phyloP scores from a whole-genome alignment of 2,113 vertebrate species.

The Buteo buteo region DNA sequence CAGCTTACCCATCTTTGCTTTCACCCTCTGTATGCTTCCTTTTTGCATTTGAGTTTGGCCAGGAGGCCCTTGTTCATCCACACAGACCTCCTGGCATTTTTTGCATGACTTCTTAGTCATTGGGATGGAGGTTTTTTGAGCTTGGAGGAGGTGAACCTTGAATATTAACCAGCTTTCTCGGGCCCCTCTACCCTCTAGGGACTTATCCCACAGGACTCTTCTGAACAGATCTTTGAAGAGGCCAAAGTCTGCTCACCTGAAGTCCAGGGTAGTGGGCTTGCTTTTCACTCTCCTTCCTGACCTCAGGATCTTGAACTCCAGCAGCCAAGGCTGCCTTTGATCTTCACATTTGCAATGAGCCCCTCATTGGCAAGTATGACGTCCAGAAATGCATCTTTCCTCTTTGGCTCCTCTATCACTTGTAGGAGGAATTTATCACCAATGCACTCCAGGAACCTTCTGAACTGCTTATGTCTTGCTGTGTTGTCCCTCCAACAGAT shows the following conservation, averaged over 20 bases:
- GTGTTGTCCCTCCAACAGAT: background rate
- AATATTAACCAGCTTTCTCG: background rate
- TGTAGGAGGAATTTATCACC: background rate
- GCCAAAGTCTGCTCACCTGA: background rate
- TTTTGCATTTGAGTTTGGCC: background rate
- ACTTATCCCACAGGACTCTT: background rate
- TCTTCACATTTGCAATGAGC: rapidly evolving
- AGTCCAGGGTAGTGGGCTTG: background rate
- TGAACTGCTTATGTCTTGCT: background rate
- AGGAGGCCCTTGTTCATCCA: background rate
- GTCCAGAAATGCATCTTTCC: background rate
- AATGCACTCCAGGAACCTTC: background rate
- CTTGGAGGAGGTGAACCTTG: background rate
- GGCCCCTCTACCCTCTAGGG: no score
- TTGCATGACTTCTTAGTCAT: background rate
- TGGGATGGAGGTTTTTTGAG: background rate
- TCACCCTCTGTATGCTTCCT: background rate
- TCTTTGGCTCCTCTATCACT: background rate
- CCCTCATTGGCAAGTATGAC: background rate
- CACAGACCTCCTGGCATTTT: background rate
- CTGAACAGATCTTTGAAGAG: background rate
- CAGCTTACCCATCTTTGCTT: background rate
- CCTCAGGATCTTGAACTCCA: background rate
- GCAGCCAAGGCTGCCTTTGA: background rate
- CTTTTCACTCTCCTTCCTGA: background rate